A percentile compares a stretch with the other conserved stretches of the same genome.
These are phyloP conservation scores for Parnassius glacialis DNA, from an alignment of 2,888 invertebrate genomes.

Conservation along the genomic window DNA sequence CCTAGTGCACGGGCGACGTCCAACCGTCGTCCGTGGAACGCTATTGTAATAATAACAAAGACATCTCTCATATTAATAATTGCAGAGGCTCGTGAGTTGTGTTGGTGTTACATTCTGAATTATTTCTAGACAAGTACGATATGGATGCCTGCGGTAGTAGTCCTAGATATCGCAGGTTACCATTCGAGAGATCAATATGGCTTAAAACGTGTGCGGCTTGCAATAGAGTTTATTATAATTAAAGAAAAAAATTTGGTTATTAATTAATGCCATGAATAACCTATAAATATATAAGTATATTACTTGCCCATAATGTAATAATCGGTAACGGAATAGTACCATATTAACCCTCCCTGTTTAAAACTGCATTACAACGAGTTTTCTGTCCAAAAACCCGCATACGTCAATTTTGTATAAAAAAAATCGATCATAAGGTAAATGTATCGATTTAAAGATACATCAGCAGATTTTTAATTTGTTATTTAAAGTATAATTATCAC, in stretches of 20 bases:
- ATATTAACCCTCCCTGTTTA: constrained; percentile 39
- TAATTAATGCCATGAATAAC: constrained; percentile 57
- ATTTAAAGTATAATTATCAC: constrained; percentile 75
- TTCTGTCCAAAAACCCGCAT: constrained; percentile 38
- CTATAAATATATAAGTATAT: constrained; percentile 45
- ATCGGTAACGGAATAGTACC: constrained; percentile 56
- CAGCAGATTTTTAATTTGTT: constrained; percentile 33
- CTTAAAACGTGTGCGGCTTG: constrained; percentile 54
- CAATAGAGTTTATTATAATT: constrained; percentile 55
- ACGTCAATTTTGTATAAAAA: constrained; percentile 34
- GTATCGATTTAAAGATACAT: constrained; percentile 10
- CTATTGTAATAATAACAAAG: constrained; percentile 54
- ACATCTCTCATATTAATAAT: constrained; percentile 55
- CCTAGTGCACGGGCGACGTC: constrained; percentile 53
- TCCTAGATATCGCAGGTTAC: constrained; percentile 43
- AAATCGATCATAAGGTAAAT: constrained; percentile 38
- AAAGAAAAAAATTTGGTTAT: constrained; percentile 42
- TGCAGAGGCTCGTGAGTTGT: constrained; percentile 65
- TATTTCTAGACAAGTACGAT: constrained; percentile 66
- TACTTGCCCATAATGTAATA: constrained; percentile 38
- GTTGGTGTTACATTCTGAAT: constrained; percentile 59
- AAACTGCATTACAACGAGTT: constrained; percentile 37
- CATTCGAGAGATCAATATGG: constrained; percentile 75
- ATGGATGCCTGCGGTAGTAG: constrained; percentile 46
- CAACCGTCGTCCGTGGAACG: constrained; percentile 37